Evolutionary conservation across 2,888 invertebrate species (phyloP), one percentile per base, ranked within the genome.

Genomic region (Ormyrus nitidulus): DNA sequence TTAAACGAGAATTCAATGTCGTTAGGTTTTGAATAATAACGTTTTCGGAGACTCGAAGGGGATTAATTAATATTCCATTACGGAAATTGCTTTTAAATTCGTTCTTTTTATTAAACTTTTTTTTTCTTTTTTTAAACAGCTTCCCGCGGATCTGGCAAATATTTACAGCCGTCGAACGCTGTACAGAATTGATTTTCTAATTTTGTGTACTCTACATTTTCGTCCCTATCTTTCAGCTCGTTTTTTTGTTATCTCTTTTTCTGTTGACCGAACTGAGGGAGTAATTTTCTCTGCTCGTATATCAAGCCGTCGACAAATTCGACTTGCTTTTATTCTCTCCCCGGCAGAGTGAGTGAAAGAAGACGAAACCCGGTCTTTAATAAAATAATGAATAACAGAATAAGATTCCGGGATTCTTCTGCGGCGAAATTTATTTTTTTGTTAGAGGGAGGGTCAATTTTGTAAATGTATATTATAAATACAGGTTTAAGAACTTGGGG

Each of bases 241-340:
- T 34, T 56, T 56, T 56, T 7, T 6, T 59, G 11, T n/a, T 64
- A 62, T 48, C 34, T 64, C 48, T 64, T 64, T 46, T n/a, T 66
- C 51, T 7, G 19, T 49, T 66, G n/a, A 11, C 51, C 19, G 5
- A 48, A 70, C 10, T 9, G 51, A 59, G 19, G 6, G 48, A 19
- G 19, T 70, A 58, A 70, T 13, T 70, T 70, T 70, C 49, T 58
- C 49, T n/a, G 49, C 13, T 49, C 49, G n/a, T 70, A 70, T 19
- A 70, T 70, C 70, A 70, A 48, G 8, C 58, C 19, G 13, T 19
- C 53, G 58, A 70, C 70, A 58, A 70, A 58, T 70, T 70, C 49
- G 19, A 34, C 34, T 34, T 34, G 34, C 34, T 7, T 59, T 70
- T 70, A 34, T 54, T 70, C 19, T 70, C 56, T 46, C 46, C 10